Percentiles rank a stretch among this genome's conserved stretches.
phyloP scores from a whole-genome alignment of 2,113 vertebrate species.

The Menidia beryllina region DNA sequence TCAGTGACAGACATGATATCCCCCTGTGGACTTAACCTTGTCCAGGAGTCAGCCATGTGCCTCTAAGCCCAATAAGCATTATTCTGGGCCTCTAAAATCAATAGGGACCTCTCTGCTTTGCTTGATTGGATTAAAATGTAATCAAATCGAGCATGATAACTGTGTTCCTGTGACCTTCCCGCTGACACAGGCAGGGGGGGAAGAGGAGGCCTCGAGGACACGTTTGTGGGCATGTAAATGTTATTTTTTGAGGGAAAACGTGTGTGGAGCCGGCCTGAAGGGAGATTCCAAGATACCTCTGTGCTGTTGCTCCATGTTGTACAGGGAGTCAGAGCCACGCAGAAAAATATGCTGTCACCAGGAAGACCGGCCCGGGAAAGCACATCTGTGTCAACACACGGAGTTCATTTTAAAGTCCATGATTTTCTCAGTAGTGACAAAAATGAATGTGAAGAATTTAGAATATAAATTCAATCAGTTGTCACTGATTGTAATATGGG shows the following conservation, averaged over 20 bases:
- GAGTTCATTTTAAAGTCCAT: background rate
- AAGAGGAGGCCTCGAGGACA: conserved; percentile 29
- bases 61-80: conserved; percentile 72
- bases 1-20: conserved; percentile 61
- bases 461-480: background rate
- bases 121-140: conserved; percentile 83
- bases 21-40: conserved; percentile 68
- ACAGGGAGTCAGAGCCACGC: background rate
- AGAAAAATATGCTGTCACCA: background rate
- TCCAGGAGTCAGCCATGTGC: conserved; percentile 63
- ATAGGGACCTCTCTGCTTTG: conserved; percentile 72
- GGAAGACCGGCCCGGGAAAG: conserved; percentile 5
- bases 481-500: background rate
- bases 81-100: conserved; percentile 74
- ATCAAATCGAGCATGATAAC: conserved; percentile 79
- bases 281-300: conserved; percentile 17
- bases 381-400: background rate
- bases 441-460: too few relatives aligned
- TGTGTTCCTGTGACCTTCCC: conserved; percentile 76
- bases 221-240: background rate
- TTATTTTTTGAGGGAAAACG: conserved; percentile 13
- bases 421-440: background rate
- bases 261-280: conserved; percentile 14
- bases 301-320: conserved; percentile 33
- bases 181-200: conserved; percentile 37